Conservation (phyloP, 2,113 vertebrate genomes). For the Neomonachus schauinslandi region DNA sequence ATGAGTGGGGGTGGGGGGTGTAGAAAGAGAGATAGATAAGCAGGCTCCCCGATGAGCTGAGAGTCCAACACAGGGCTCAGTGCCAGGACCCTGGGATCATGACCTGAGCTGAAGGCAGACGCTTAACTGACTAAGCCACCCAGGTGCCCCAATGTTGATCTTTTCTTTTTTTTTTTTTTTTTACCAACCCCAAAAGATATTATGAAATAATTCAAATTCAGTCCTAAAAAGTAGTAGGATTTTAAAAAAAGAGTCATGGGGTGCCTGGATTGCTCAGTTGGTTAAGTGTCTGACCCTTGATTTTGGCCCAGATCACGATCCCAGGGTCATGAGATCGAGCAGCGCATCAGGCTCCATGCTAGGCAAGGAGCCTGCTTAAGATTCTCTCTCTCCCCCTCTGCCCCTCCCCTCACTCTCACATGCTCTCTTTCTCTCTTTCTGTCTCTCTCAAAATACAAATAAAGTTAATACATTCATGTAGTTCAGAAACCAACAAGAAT, state of each 20-base stretch:
- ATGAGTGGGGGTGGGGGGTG: neutral
- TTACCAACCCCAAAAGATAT: neutral
- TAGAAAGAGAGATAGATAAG: neutral
- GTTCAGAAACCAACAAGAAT: slow-evolving; percentile 41
- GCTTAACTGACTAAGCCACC: neutral
- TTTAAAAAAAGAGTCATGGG: neutral
- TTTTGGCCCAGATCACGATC: neutral
- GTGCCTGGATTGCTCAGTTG: neutral
- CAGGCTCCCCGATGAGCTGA: neutral
- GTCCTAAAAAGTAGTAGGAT: neutral
- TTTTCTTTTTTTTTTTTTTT: neutral
- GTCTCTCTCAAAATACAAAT: neutral
- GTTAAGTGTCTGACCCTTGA: neutral
- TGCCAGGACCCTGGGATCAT: neutral
- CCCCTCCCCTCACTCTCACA: no score
- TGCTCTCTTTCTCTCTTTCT: neutral
- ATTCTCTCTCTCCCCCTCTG: neutral
- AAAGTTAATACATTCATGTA: neutral
- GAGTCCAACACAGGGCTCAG: neutral
- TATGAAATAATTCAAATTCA: neutral
- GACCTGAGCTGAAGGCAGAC: neutral
- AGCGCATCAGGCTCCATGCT: neutral
- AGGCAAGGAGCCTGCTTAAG: neutral
- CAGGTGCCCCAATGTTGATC: neutral
- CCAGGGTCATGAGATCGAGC: neutral